These are phyloP conservation scores for Drosophila auraria DNA, from an alignment of 1,140 invertebrate genomes.

Conservation along the genomic window DNA sequence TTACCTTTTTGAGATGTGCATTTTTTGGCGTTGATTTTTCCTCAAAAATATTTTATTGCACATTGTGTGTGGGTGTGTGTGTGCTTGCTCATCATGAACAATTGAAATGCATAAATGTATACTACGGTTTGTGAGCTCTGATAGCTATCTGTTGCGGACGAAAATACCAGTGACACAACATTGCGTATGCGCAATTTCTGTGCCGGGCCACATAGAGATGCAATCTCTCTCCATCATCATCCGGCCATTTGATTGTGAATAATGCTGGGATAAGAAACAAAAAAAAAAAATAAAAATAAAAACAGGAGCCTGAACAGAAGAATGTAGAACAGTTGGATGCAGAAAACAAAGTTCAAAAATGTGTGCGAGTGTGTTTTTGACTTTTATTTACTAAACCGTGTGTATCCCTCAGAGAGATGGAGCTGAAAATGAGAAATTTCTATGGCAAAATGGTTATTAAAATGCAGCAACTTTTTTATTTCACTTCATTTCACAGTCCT, in stretches of 20 bases:
- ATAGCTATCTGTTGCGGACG: constrained; percentile 20
- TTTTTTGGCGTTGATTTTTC: constrained; percentile 28
- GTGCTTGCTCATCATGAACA: constrained; percentile 35
- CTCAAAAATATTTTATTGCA: constrained; percentile 30
- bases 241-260: constrained; percentile 32
- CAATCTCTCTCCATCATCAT: constrained; percentile 22
- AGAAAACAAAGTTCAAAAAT: constrained; percentile 23
- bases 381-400: constrained; percentile 34
- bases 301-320: background rate
- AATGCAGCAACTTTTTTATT: background rate
- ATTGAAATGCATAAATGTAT: constrained; percentile 45
- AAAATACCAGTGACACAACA: constrained; percentile 30
- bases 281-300: constrained; percentile 4
- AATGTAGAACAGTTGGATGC: background rate
- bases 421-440: constrained; percentile 6
- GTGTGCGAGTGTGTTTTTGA: constrained; percentile 15
- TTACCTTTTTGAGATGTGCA: constrained; percentile 22
- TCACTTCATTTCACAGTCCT: background rate
- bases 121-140: constrained; percentile 18
- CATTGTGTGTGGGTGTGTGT: background rate
- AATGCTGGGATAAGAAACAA: constrained; percentile 1
- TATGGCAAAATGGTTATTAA: constrained; percentile 6
- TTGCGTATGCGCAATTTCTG: constrained; percentile 47
- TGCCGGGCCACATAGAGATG: constrained; percentile 29
- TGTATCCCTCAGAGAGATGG: background rate